These are phyloP conservation scores for Carapus acus DNA, from an alignment of 2,797 vertebrate species.

Conservation along the genomic window DNA sequence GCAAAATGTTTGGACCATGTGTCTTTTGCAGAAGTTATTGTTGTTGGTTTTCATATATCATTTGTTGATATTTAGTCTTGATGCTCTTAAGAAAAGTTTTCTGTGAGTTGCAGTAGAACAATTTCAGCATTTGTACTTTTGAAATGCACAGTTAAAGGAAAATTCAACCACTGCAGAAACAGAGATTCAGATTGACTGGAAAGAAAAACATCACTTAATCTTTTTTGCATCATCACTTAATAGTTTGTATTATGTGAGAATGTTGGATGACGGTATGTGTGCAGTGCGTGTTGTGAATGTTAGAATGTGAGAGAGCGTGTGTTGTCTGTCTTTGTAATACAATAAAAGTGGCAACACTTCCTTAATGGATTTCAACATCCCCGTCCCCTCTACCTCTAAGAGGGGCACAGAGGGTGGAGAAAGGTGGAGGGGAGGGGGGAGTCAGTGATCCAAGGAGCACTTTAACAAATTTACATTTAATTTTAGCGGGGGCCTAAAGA, in stretches of 20 bases:
- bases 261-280: conserved; percentile 9
- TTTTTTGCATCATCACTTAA: conserved; percentile 2
- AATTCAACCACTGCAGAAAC: neutral
- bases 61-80: neutral
- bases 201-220: neutral
- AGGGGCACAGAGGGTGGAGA: conserved; percentile 42
- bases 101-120: no score
- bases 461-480: conserved; percentile 79
- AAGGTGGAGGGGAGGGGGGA: conserved; percentile 51
- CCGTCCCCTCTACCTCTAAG: conserved; percentile 50
- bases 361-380: conserved; percentile 50
- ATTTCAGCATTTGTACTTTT: no score
- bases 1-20: no score
- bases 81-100: conserved; percentile 2
- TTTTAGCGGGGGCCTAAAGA: conserved; percentile 77
- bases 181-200: neutral
- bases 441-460: conserved; percentile 74
- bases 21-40: no score
- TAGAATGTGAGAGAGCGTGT: neutral
- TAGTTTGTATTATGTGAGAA: conserved; percentile 1
- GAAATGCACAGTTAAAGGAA: no score
- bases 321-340: conserved; percentile 24
- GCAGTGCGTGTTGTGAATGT: conserved; percentile 8
- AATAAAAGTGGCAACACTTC: conserved; percentile 31
- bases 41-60: no score